Evolutionary conservation across 1,140 invertebrate genomes (phyloP).

Genomic region (Leptinotarsa undecemlineata): DNA sequence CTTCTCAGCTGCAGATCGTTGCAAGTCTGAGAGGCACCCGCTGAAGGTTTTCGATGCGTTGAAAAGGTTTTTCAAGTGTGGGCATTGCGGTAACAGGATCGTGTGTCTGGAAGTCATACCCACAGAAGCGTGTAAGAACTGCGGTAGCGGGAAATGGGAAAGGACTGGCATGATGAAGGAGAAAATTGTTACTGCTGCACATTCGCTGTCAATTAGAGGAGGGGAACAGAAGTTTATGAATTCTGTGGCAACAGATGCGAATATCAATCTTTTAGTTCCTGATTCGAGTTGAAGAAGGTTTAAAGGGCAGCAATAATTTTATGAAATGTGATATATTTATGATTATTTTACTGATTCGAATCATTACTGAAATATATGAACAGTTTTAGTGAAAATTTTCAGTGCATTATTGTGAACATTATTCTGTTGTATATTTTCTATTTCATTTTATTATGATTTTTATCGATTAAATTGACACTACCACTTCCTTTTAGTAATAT

Average conservation of each 20-base stretch:
- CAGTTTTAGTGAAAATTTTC: no score
- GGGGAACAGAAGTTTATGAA: conserved; percentile 73
- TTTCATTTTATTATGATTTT: no score
- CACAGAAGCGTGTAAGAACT: conserved; percentile 75
- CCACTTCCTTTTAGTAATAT: no score
- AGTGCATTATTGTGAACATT: no score
- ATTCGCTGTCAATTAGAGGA: conserved; percentile 69
- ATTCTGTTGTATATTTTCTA: no score
- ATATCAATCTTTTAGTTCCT: conserved; percentile 71
- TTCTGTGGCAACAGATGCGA: conserved; percentile 61
- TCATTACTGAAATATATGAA: no score
- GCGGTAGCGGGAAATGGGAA: conserved; percentile 73
- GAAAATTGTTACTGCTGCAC: conserved; percentile 61
- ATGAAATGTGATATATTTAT: no score
- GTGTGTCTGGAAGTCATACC: conserved; percentile 78
- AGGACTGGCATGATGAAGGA: conserved; percentile 81
- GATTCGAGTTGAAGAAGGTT: conserved; percentile 33
- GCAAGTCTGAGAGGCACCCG: conserved; percentile 79
- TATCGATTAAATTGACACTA: no score
- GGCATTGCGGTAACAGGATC: conserved; percentile 82
- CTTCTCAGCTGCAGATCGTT: conserved; percentile 80
- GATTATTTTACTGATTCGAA: no score
- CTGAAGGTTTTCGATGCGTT: conserved; percentile 76
- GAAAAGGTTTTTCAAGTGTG: conserved; percentile 91
- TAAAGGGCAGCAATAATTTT: no score